These are phyloP conservation scores for Lepidothrix coronata DNA, from an alignment of 2,113 vertebrate genomes.

Conservation along the genomic window DNA sequence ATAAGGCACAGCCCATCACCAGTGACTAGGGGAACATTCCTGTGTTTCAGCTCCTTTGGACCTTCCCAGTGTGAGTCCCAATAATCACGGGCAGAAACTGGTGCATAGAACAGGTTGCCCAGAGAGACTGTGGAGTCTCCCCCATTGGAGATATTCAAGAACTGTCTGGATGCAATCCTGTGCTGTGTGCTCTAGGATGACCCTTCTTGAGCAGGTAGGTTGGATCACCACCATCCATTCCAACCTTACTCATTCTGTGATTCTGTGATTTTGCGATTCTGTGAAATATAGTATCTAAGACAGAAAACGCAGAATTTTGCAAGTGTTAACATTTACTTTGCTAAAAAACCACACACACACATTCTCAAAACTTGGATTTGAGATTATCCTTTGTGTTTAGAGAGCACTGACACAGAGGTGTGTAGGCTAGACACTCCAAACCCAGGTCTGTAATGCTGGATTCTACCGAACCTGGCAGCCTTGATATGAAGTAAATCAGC, in stretches of 20 bases:
- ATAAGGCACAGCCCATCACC: background rate
- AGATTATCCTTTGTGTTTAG: background rate
- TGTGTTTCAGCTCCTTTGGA: background rate
- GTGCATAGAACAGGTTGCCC: background rate
- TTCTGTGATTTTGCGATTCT: background rate
- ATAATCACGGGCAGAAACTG: background rate
- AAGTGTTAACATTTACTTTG: background rate
- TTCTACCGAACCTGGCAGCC: background rate
- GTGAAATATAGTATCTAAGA: background rate
- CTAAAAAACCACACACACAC: background rate
- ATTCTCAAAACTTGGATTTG: background rate
- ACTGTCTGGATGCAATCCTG: background rate
- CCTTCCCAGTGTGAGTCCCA: background rate
- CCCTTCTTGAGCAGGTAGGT: background rate
- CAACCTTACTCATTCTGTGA: background rate
- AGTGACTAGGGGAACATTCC: background rate
- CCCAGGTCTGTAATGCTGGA: rapidly evolving
- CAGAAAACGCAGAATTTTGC: background rate
- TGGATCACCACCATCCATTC: background rate
- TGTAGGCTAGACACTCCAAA: background rate
- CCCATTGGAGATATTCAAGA: background rate
- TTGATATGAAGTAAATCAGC: background rate
- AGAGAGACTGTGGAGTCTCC: background rate
- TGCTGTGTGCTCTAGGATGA: background rate
- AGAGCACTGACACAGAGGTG: background rate